Evolutionary conservation across 2,797 vertebrate species (phyloP), one percentile per base, ranked within the genome.

Genomic region (Sebastes umbrosus): DNA sequence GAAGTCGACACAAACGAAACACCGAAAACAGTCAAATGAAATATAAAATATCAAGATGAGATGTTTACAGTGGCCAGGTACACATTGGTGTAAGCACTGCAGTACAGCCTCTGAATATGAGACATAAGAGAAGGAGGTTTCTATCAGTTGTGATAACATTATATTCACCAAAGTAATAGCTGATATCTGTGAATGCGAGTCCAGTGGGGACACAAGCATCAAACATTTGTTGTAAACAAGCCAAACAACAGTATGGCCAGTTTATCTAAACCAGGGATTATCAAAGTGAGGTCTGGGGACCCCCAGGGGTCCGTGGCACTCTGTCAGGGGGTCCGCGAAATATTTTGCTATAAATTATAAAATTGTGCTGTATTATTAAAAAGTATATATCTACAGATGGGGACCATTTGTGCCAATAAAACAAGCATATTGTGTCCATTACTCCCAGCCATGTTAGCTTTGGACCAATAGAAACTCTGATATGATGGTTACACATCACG

Each of bases 1-100:
- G 20, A 69, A 73, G 34, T 71, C 52, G 18, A 60, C 25, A 74
- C 27, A 77, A 82, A 73, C 32, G 58, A 54, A 60, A 25, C 11
- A 6, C 25, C 8, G 32, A 66, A 55, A 39, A 18, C 25, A n/a
- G 29, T 2, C 11, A n/a, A 60, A 84, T 27, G 16, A 73, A 72
- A 69, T 46, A 80, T 27, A 16, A 73, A 72, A 69, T 46, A 57
- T 20, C 18, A 18, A 32, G 10, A 67, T 12, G 13, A 36, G 2
- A 65, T 58, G 5, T 64, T 39, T 27, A 73, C 54, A 25, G 39
- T 12, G 59, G 59, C 6, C 27, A 71, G 24, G 14, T 14, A 4
- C 11, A 16, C 14, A 29, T 60, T 39, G 9, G 55, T 39, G 36
- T 25, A 14, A 31, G 34, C 22, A 52, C 13, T 18, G 24, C 6